Conservation (phyloP, 2,888 invertebrate genomes). For the Trichopria drosophilae region DNA sequence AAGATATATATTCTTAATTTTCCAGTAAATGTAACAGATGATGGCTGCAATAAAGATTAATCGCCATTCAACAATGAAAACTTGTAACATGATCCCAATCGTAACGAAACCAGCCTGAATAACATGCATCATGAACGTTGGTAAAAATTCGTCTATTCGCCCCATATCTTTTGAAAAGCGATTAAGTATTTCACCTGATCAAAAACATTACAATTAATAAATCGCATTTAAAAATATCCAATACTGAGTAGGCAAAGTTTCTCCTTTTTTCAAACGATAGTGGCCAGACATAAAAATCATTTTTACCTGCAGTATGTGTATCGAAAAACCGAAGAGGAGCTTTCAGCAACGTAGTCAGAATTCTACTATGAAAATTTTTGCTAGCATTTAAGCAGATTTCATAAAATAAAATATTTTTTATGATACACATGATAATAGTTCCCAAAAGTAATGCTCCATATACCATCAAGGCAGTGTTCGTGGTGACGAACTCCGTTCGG, state of each 20-base stretch:
- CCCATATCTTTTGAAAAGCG: conserved; percentile 85
- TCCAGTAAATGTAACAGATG: conserved; percentile 67
- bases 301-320: conserved; percentile 76
- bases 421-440: conserved; percentile 47
- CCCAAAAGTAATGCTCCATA: conserved; percentile 60
- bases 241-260: too few species aligned
- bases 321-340: conserved; percentile 83
- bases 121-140: conserved; percentile 67
- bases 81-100: conserved; percentile 72
- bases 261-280: too few species aligned
- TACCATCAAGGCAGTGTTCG: conserved; percentile 52
- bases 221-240: too few species aligned
- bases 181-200: conserved; percentile 75
- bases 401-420: conserved; percentile 63
- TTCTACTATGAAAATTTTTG: conserved; percentile 70
- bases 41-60: conserved; percentile 67
- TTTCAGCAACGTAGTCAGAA: conserved; percentile 71
- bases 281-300: too few species aligned
- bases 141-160: conserved; percentile 74
- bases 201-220: background rate
- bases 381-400: conserved; percentile 73
- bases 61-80: conserved; percentile 71
- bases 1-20: conserved; percentile 69
- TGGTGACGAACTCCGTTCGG: too few species aligned
- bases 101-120: conserved; percentile 70